Evolutionary conservation across 2,113 vertebrate genomes (phyloP), one percentile per base, ranked within the genome.

Genomic region (Felis chaus): DNA sequence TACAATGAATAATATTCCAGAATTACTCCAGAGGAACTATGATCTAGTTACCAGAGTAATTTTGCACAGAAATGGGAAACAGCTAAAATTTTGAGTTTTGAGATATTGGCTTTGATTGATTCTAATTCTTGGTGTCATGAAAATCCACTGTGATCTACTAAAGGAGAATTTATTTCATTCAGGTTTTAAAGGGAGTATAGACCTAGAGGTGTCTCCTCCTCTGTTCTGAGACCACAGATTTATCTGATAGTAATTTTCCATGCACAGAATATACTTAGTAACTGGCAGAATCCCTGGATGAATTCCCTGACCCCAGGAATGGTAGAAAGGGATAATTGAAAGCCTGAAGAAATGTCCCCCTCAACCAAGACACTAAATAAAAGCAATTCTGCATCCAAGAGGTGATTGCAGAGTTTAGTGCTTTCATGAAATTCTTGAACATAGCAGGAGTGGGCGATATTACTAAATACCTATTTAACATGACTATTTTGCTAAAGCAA

Each of bases 221-320:
- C 23, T 83, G 31, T 45, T 50, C 41, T 76, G 18, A 33, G 7
- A 36, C 4, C 19, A 74, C 5, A 65, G 31, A 14, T 33, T 61
- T 92, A 97, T 48, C 66, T 94, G 7, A 33, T 48, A 36, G 7
- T 73, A 93, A 61, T 83, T 87, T 82, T 66, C 7, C 19, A 45
- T 36, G 66, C 13, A 55, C 19, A 92, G 29, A 19, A 23, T 63
- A 55, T 7, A 8, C 27, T 82, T 74, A 36, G 10, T 45, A 79
- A 66, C 7, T 88, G 14, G 13, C 7, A 55, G 41, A 94, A 92
- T 85, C 3, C 3, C 41, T 31, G 13, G 23, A 41, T 87, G 31
- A 53, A 66, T 50, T 71, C 29, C 18, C 2, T 79, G 63, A 36
- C 1, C 2, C 2, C 50, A 90, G 27, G 61, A 78, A 96, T 50